These are phyloP conservation scores for Poeciliopsis occidentalis DNA, from an alignment of 2,113 vertebrate genomes.

Conservation along the genomic window DNA sequence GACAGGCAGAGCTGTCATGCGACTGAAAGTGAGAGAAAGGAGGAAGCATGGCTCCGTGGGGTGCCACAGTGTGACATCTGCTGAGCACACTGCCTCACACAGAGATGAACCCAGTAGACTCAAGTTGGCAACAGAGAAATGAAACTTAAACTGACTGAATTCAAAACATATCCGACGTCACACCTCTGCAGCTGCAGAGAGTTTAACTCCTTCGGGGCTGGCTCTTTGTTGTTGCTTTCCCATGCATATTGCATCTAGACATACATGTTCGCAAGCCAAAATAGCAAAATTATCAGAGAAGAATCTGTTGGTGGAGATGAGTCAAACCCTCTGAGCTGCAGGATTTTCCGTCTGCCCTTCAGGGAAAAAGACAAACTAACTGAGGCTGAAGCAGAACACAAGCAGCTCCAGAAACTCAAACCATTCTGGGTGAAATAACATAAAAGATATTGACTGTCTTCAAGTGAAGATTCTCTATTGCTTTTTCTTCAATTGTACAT, in stretches of 20 bases:
- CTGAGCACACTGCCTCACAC: constrained; percentile 43
- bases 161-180: constrained; percentile 10
- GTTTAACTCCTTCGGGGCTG: neutral
- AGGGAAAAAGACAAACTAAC: neutral
- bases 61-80: constrained; percentile 54
- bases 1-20: constrained; percentile 44
- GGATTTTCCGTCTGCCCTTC: neutral
- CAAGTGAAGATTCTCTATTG: too few species aligned
- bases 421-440: neutral
- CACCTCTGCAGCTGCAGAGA: neutral
- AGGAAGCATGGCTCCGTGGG: constrained; percentile 40
- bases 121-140: neutral
- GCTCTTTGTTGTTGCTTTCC: constrained; percentile 9
- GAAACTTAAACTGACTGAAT: constrained; percentile 32
- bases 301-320: constrained; percentile 3
- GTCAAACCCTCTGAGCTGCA: neutral
- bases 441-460: too few species aligned
- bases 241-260: constrained; percentile 6
- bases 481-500: too few species aligned
- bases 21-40: constrained; percentile 46
- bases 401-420: neutral
- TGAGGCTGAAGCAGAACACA: neutral
- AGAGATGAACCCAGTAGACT: constrained; percentile 32
- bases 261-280: constrained; percentile 13
- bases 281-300: constrained; percentile 15